Evolutionary conservation across 2,113 vertebrate species (phyloP).

Genomic region (Zeus faber): DNA sequence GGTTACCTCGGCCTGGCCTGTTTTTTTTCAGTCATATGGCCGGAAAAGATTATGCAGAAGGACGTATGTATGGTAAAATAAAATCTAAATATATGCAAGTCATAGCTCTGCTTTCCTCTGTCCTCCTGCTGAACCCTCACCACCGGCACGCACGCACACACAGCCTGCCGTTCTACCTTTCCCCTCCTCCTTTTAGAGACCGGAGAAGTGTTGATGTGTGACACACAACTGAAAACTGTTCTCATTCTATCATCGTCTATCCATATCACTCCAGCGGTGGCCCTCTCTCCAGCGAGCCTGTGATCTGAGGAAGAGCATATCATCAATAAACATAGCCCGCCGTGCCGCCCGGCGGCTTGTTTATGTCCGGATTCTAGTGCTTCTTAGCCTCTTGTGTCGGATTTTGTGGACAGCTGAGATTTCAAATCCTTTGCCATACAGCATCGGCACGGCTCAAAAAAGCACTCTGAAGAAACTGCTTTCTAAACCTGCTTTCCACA

Average conservation of each 20-base stretch:
- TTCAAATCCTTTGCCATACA: constrained; percentile 8
- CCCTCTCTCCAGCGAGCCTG: not conserved
- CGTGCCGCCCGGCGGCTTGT: too few relatives aligned
- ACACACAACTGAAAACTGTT: constrained; percentile 30
- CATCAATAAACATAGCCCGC: too few relatives aligned
- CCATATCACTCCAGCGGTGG: constrained; percentile 20
- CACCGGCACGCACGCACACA: constrained; percentile 24
- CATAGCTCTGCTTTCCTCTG: constrained; percentile 22
- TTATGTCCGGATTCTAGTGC: constrained; percentile 5
- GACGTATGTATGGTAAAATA: constrained; percentile 17
- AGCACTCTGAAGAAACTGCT: constrained; percentile 28
- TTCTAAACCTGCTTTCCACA: too few relatives aligned
- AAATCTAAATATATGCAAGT: constrained; percentile 36
- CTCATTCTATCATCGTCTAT: constrained; percentile 34
- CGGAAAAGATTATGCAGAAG: constrained; percentile 28
- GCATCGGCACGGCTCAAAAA: constrained; percentile 12
- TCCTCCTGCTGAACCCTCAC: constrained; percentile 55
- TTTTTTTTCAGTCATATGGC: constrained; percentile 35
- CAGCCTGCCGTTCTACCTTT: constrained; percentile 9
- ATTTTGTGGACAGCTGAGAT: constrained; percentile 12
- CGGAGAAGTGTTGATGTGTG: constrained; percentile 38
- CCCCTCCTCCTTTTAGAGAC: constrained; percentile 23
- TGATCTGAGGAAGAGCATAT: too few relatives aligned
- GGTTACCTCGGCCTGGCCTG: constrained; percentile 13
- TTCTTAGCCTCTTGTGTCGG: constrained; percentile 2